phyloP scores from a whole-genome alignment of 2,797 vertebrate genomes.

The Numenius phaeopus region DNA sequence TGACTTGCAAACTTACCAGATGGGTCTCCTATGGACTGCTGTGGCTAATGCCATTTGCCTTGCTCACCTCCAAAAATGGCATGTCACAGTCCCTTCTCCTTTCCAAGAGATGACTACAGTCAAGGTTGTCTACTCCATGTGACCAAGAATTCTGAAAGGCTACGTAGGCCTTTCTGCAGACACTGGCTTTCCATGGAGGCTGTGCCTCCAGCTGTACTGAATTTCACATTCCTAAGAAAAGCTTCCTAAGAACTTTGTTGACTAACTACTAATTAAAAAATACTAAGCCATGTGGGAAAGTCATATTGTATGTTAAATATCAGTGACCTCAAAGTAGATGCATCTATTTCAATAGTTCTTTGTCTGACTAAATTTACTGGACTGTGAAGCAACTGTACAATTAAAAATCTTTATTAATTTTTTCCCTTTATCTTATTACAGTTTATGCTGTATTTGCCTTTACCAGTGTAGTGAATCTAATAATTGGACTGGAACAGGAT shows the following conservation, averaged over 20 bases:
- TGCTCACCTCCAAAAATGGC: neutral
- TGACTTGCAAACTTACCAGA: neutral
- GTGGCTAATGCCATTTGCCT: neutral
- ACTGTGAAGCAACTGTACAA: neutral
- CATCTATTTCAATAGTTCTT: neutral
- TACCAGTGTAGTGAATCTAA: slow-evolving; percentile 92
- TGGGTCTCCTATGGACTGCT: neutral
- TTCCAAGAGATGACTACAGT: neutral
- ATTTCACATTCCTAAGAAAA: neutral
- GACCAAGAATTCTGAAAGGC: neutral
- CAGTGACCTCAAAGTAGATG: neutral
- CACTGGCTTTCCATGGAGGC: neutral
- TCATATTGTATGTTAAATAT: neutral
- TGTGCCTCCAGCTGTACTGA: neutral
- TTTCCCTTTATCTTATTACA: slow-evolving; percentile 58
- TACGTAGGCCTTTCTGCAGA: neutral
- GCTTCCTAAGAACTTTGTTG: neutral
- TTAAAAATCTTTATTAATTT: neutral
- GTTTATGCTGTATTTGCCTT: slow-evolving; percentile 91
- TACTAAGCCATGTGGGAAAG: neutral
- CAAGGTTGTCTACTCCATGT: neutral
- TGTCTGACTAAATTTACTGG: neutral
- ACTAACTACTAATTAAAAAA: neutral
- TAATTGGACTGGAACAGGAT: slow-evolving; percentile 94
- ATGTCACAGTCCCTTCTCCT: neutral